Evolutionary conservation across 2,113 vertebrate species (phyloP).

Genomic region (Chionis minor): DNA sequence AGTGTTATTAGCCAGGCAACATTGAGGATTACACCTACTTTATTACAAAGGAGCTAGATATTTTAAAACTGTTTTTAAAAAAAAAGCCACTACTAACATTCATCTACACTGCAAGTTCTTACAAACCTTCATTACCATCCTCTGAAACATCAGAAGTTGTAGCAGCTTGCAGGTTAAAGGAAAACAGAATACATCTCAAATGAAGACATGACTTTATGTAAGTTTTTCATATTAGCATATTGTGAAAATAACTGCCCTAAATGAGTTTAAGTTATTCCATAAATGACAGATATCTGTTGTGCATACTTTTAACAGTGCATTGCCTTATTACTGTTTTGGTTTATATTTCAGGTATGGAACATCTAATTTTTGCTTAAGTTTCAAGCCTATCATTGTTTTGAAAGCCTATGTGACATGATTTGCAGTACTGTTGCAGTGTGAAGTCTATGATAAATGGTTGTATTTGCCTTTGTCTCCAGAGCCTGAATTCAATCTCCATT

Average conservation of each 20-base stretch:
- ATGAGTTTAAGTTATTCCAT: not conserved
- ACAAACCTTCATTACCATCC: constrained; percentile 64
- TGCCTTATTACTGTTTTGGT: not conserved
- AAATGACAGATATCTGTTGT: not conserved
- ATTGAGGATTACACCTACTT: constrained; percentile 49
- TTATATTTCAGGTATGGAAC: not conserved
- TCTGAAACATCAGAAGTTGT: constrained; percentile 59
- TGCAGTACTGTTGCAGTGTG: not conserved
- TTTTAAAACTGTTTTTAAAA: not conserved
- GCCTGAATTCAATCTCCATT: not conserved
- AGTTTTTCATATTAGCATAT: not conserved
- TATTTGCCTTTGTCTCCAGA: not conserved
- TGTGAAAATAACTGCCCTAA: not conserved
- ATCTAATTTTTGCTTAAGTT: not conserved
- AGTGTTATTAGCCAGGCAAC: not conserved
- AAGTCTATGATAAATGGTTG: not conserved
- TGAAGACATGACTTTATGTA: not conserved
- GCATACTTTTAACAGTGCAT: not conserved
- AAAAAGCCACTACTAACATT: constrained; percentile 15
- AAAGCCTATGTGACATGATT: not conserved
- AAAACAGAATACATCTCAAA: constrained; percentile 60
- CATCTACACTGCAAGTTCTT: constrained; percentile 21
- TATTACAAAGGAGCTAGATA: not conserved
- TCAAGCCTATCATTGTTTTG: not conserved
- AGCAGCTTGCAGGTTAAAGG: constrained; percentile 59